Evolutionary conservation across 2,113 vertebrate genomes (phyloP).

Genomic region (Zootoca vivipara): DNA sequence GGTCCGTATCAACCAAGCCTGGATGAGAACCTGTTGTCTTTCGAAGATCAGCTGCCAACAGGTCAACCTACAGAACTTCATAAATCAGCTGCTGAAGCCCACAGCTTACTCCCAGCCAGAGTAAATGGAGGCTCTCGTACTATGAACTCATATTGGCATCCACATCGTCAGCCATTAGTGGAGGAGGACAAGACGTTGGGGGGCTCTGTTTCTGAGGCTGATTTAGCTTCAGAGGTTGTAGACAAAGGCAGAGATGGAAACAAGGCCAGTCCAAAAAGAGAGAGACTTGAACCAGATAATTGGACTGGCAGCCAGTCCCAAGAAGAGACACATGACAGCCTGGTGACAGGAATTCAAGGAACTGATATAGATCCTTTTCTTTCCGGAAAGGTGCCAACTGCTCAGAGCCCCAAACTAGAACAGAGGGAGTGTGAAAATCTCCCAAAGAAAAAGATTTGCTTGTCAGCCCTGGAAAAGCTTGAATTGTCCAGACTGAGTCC

Average conservation of each 20-base stretch:
- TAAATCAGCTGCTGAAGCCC: not conserved
- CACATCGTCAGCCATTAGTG: not conserved
- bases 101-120: not conserved
- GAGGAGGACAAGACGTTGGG: not conserved
- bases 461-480: conserved; percentile 77
- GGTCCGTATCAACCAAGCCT: not conserved
- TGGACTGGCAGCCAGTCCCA: not conserved
- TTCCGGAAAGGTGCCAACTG: not conserved
- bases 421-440: conserved; percentile 37
- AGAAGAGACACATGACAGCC: not conserved
- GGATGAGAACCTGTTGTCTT: not conserved
- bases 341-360: not conserved
- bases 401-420: accelerated
- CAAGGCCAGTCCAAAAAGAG: not conserved
- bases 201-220: not conserved
- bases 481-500: conserved; percentile 81
- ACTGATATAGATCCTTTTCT: not conserved
- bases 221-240: not conserved
- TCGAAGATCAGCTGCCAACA: not conserved
- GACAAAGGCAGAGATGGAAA: not conserved
- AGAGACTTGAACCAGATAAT: not conserved
- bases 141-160: not conserved
- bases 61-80: not conserved
- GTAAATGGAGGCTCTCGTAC: not conserved
- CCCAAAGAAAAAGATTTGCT: conserved; percentile 62